These are phyloP conservation scores for Maniola jurtina DNA, from an alignment of 1,140 invertebrate species.

Conservation along the genomic window DNA sequence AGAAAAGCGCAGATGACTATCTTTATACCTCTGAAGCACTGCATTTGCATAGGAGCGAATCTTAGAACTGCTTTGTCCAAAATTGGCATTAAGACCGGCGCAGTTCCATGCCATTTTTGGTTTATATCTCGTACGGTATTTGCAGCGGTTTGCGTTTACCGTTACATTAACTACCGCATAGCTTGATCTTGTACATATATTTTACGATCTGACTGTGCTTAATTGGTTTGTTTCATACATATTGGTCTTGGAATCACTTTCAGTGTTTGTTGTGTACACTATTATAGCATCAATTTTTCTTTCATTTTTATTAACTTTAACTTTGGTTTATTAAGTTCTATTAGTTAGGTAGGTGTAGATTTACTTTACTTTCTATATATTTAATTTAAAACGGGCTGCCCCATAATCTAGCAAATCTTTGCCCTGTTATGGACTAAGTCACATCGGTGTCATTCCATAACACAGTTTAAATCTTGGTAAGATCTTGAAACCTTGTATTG, in stretches of 20 bases:
- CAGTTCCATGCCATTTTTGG: constrained; percentile 55
- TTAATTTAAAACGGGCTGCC: no score
- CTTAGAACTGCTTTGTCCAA: constrained; percentile 28
- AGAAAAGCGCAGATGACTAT: background rate
- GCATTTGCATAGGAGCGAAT: constrained; percentile 17
- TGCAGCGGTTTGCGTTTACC: constrained; percentile 62
- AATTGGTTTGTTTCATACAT: background rate
- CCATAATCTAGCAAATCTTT: no score
- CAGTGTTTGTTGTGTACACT: background rate
- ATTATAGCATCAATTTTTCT: background rate
- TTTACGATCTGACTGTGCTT: constrained; percentile 23
- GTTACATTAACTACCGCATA: constrained; percentile 63
- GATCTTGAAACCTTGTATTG: no score
- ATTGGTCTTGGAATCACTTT: constrained; percentile 1
- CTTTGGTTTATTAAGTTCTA: background rate
- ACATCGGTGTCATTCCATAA: no score
- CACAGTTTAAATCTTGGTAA: no score
- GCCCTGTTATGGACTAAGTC: no score
- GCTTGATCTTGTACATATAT: constrained; percentile 38
- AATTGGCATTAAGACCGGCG: constrained; percentile 46
- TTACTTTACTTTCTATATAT: no score
- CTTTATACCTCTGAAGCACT: background rate
- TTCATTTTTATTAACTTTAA: background rate
- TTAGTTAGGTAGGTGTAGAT: no score
- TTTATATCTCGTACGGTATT: constrained; percentile 68